Evolutionary conservation across 2,797 vertebrate genomes (phyloP), one percentile per base, ranked within the genome.

Genomic region (Neopelma chrysocephalum): DNA sequence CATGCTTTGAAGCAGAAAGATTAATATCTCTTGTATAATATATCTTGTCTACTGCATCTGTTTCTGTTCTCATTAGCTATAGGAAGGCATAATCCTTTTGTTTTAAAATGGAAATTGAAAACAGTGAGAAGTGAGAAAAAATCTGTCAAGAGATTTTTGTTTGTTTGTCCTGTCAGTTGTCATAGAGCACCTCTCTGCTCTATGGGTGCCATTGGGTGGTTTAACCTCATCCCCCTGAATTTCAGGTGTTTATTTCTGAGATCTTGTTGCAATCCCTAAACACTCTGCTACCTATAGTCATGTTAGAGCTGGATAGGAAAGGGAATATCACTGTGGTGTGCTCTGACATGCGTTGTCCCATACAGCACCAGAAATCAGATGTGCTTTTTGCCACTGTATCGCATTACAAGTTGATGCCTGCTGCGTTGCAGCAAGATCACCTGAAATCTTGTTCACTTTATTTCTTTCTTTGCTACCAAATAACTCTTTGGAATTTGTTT

Each of bases 21-120:
- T 95, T 95, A 85, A 92, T 93, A 95, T 92, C 75, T 61, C 42
- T 56, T 65, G 32, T 90, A 92, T 77, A 87, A 82, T 90, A 40
- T 40, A 48, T 95, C 90, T 93, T 93, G 68, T 78, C 88, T 90
- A 20, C 64, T 54, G 90, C 95, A 94, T 93, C 91, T 92, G 86
- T 87, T 90, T 89, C 77, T 82, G 32, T 57, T 95, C 83, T 94
- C 81, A 92, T 95, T 92, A 92, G 57, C 75, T 68, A 22, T 22
- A 78, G 53, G 32, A 65, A 90, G 14, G 57, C 42, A 64, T 90
- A 87, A 89, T 96, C 86, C 75, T 77, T 93, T 93, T 79, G 73
- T 70, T 90, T 96, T 58, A 82, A 93, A 91, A 94, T 87, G 71
- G 68, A 94, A 96, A 89, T 87, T 73, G 15, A 31, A 91, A 92